Base-by-base conservation (phyloP, 2,113 vertebrate genomes). In the Sterna hirundo region DNA sequence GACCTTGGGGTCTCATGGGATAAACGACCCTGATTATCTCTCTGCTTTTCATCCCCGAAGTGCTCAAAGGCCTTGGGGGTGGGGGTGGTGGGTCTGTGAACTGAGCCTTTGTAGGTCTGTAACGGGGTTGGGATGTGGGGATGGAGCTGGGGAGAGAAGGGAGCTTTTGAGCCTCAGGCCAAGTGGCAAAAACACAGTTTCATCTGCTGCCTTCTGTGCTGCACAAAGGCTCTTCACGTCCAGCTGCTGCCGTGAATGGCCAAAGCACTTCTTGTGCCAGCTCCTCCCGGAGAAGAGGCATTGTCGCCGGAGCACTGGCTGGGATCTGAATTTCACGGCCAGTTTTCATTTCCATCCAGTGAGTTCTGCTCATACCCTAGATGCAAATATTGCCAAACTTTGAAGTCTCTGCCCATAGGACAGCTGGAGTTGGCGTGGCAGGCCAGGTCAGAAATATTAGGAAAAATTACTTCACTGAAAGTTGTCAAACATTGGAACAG, bases 91-190 rank as follows among this genome's bases (percentile, higher is more conserved):
- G 46, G 60, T 81, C 60, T 78, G 64, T 95, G 92, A 95, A 97
- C 70, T 4, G 83, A 88, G 88, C 66, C 71, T 90, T 96, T 97
- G 94, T 96, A 14, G 94, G 70, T 30, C 44, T 38, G 30, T 16
- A 8, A 16, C 23, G 47, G 83, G 52, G 40, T 29, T 29, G 90
- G 64, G 86, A 27, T 30, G 32, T 19, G 52, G 68, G 77, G 57
- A 19, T 1, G 5, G 49, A 52, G 83, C 77, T 60, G 13, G 4
- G 54, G 83, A 13, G 69, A 76, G 72, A 80, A 93, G 32, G 84
- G 52, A 70, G 38, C 17, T 49, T 81, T 42, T n/a, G 71, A 95
- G 72, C 62, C 40, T 47, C 9, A 1, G 62, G 80, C 86, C 46
- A 83, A 85, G 81, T 18, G 60, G 55, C 58, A 42, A 29, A 69